Evolutionary conservation across 64 coral and sea anemone genomes (phyloP), one percentile per base, ranked within the genome.

Genomic region (Exaiptasia diaphana): DNA sequence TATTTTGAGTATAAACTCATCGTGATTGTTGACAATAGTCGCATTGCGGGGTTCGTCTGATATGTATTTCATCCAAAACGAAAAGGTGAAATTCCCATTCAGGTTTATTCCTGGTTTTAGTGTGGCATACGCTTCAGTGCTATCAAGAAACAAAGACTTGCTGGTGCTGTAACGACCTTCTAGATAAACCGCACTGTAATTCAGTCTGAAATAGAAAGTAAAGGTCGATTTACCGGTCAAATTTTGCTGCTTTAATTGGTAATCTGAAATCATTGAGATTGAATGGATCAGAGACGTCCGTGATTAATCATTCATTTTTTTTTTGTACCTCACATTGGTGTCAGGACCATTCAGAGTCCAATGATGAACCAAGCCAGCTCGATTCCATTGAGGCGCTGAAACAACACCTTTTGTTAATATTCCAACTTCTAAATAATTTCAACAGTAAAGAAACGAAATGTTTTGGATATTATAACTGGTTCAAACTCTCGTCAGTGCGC

Each of bases 121-220:
- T 39, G 32, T 0, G 12, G 52, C 38, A 60, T 60, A 71, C 25
- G 82, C 67, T 20, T 34, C 25, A 5, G 82, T 85, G 34, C 55
- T 45, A 71, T 85, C 82, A 18, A 85, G 33, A 20, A 67, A 85
- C 38, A 85, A 39, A 46, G 82, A 29, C 26, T 38, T 62, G 27
- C 36, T 69, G 10, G 32, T 45, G 4, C 20, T 22, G 37, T 57
- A 71, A 0, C 67, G 50, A 43, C 82, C 82, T 42, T 85, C 82
- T 71, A 85, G 32, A 38, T 73, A 85, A 5, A 21, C 39, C 13
- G 82, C 67, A 28, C 67, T 73, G 67, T 85, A 85, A 0, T 18
- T 27, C 3, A 71, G 82, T 33, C 82, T 85, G 38, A 31, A 63
- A 62, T 37, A 40, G 7, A 28, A 41, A 22, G n/a, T 14, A 34